Base-by-base conservation (phyloP, 2,797 vertebrate species). In the Zalophus californianus region DNA sequence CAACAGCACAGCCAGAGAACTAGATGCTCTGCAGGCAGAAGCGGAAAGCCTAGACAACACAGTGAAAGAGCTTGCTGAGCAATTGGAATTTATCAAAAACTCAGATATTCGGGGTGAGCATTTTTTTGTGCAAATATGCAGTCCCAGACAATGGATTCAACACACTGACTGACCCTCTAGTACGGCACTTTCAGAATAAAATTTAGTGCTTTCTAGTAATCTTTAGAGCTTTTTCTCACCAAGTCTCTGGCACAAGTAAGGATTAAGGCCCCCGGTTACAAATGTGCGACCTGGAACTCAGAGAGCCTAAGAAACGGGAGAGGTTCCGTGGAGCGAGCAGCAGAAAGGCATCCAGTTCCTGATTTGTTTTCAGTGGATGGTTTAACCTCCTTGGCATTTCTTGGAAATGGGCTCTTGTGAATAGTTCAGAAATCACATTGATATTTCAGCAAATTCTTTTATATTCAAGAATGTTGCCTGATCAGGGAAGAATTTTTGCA, bases 1-100 rank as follows among this genome's bases (percentile, higher is more conserved):
- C 90, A 99, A 99, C 25, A 98, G 97, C 89, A 99, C 99, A 0
- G 96, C 98, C 70, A 48, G 32, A 3, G 99, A 99, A 86, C 98
- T 99, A 93, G 99, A 99, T 0, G 27, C 44, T 0, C 97, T 99
- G 77, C 99, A 98, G 91, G 98, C 98, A 0, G 99, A 99, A 11
- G 98, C 99, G 64, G 99, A 99, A 95, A 99, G 99, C 94, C 98
- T 99, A 4, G 99, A 99, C 90, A 98, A 64, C 0, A 99, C 99
- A 0, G 99, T 99, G 94, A 99, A 99, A 85, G 99, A 99, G 86
- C 99, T 99, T 86, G 98, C 99, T 93, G 99, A 99, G 62, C 99
- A 99, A 96, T 98, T 99, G 5, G 99, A 99, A 98, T 99, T 99
- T 96, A 99, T 99, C 97, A 99, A 99, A 98, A 99, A 99, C 98